Evolutionary conservation across 2,797 vertebrate genomes (phyloP), one percentile per base, ranked within the genome.

Genomic region (Myiotriccus ornatus): DNA sequence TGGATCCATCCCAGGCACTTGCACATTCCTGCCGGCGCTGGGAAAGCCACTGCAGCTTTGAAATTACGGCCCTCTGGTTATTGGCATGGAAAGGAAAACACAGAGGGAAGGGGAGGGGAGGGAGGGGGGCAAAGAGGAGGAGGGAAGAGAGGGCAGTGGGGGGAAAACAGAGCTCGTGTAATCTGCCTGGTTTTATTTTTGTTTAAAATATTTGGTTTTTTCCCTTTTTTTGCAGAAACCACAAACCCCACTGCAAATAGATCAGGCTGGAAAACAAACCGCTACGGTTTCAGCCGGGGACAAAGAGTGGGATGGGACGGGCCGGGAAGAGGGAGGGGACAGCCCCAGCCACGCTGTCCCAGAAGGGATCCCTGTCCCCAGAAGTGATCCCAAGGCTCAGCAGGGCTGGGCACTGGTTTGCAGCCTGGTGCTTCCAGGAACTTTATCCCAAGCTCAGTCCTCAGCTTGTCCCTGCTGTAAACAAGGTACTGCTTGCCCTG

Each of bases 71-170:
- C 93, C 86, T 73, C 80, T 59, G 94, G 93, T 82, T 91, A 88
- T 14, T 96, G 95, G 96, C 96, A 97, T 81, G 93, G 93, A 95
- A 97, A 96, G 64, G 89, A 96, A 97, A 97, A 96, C 94, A 97
- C 89, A 97, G 94, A 60, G 68, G 64, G 65, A 69, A 0, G 2
- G 55, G 93, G 57, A 89, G 52, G 67, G 81, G 32, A 57, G 56
- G 95, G 87, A 74, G 22, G 35, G 77, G 64, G 60, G 57, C 59
- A 67, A 53, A 35, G 65, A 46, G 73, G 60, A 84, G 68, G 68
- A 92, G 74, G 50, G 80, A 75, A 28, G 68, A 77, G 70, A 65
- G 32, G 27, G 46, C 34, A 89, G 39, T 15, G 34, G 47, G 70
- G 85, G 65, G 55, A 74, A 74, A 92, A 89, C 6, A 95, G 75